Percentiles rank a stretch among this genome's conserved stretches.
phyloP scores from a whole-genome alignment of 2,113 vertebrate species.

The Echinops telfairi region DNA sequence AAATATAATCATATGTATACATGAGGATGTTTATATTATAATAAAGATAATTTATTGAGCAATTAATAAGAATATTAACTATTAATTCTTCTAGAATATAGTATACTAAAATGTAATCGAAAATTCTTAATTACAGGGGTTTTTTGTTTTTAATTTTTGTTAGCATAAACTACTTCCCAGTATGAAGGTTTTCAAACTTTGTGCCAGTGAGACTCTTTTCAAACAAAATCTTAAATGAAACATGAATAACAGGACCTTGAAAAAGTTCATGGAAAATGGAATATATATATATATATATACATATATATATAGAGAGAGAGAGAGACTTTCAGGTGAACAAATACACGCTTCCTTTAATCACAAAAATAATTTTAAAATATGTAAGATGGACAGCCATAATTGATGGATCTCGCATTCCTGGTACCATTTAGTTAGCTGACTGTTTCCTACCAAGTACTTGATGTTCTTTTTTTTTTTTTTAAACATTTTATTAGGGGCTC shows the following conservation, averaged over 20 bases:
- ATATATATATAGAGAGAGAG: background rate
- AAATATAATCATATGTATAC: background rate
- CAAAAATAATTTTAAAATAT: background rate
- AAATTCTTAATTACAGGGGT: background rate
- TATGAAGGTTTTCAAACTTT: constrained; percentile 36
- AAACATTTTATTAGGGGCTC: no score
- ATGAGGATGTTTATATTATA: background rate
- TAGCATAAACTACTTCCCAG: background rate
- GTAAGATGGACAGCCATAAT: background rate
- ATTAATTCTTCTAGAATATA: constrained; percentile 31
- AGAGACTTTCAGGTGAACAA: constrained; percentile 43
- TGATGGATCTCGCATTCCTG: background rate
- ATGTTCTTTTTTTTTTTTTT: no score
- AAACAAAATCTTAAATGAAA: constrained; percentile 27
- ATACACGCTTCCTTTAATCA: constrained; percentile 57
- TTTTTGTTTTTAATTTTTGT: constrained; percentile 37
- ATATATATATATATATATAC: no score
- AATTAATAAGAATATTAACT: constrained; percentile 9
- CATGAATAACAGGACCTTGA: background rate
- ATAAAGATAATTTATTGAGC: constrained; percentile 13
- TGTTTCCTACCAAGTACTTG: background rate
- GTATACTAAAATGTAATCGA: background rate
- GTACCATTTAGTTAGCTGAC: background rate
- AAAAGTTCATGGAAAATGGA: no score
- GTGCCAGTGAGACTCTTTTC: background rate